These are phyloP conservation scores for Coenonympha arcania DNA, from an alignment of 2,888 invertebrate species.

Conservation along the genomic window DNA sequence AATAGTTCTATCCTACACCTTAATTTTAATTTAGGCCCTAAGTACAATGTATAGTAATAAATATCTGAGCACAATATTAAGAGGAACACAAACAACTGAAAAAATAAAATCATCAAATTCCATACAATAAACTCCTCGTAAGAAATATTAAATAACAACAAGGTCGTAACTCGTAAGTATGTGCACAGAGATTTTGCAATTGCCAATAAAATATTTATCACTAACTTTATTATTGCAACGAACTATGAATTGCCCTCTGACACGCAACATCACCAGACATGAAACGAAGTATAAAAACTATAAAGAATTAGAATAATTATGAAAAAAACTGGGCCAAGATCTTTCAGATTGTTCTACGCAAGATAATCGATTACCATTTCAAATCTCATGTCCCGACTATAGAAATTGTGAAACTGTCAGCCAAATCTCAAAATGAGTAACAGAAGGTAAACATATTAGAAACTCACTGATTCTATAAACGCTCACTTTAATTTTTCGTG, in stretches of 20 bases:
- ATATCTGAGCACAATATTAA: conserved; percentile 43
- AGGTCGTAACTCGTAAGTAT: conserved; percentile 36
- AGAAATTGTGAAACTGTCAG: conserved; percentile 18
- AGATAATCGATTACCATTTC: conserved; percentile 1
- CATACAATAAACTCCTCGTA: conserved; percentile 30
- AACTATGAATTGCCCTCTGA: conserved; percentile 34
- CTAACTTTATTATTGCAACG: conserved; percentile 35
- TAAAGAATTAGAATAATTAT: conserved; percentile 21
- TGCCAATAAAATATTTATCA: too few relatives aligned
- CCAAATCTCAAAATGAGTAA: too few relatives aligned
- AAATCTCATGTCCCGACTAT: conserved; percentile 10
- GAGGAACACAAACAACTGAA: conserved; percentile 39
- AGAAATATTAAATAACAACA: conserved; percentile 39
- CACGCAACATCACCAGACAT: conserved; percentile 44
- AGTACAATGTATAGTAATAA: conserved; percentile 52
- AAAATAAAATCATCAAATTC: conserved; percentile 38
- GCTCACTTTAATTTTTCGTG: too few relatives aligned
- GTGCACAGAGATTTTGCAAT: conserved; percentile 27
- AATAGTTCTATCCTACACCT: conserved; percentile 29
- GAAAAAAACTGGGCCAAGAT: conserved; percentile 32
- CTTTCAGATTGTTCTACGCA: conserved; percentile 19
- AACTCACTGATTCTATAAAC: too few relatives aligned
- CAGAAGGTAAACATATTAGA: too few relatives aligned
- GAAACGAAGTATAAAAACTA: conserved; percentile 33
- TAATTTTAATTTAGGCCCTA: conserved; percentile 55